These are phyloP conservation scores for Cyclargus thomasi DNA, from an alignment of 1,140 invertebrate genomes.

Conservation along the genomic window DNA sequence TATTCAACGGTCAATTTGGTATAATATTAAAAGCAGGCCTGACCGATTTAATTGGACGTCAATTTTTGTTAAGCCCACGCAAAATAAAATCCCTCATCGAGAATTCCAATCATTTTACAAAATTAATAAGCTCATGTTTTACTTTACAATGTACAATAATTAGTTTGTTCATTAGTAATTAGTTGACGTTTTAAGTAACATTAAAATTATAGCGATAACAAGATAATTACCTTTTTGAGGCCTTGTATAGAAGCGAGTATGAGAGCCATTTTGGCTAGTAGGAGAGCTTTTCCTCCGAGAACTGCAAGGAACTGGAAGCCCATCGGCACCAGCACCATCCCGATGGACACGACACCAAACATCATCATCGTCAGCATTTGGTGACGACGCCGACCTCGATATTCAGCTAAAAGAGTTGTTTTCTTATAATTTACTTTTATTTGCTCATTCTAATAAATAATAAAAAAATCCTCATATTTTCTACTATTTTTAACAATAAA, in stretches of 20 bases:
- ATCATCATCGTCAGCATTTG: conserved; percentile 83
- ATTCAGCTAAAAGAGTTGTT: conserved; percentile 57
- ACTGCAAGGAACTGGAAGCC: conserved; percentile 86
- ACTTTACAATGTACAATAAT: background rate
- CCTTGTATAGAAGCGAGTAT: conserved; percentile 86
- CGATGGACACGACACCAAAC: conserved; percentile 82
- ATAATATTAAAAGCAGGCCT: conserved; percentile 9
- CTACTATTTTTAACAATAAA: too few species aligned
- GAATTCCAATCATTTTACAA: background rate
- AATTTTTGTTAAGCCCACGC: background rate
- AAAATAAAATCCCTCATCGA: conserved; percentile 2
- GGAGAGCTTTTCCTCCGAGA: conserved; percentile 83
- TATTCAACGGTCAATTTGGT: conserved; percentile 28
- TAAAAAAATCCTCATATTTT: too few species aligned
- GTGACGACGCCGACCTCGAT: conserved; percentile 73
- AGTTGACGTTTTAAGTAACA: background rate
- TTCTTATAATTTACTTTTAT: conserved; percentile 15
- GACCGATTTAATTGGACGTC: background rate
- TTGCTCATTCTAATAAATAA: too few species aligned
- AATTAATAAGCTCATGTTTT: background rate
- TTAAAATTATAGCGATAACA: background rate
- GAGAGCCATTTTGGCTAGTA: conserved; percentile 85
- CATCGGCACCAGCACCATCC: conserved; percentile 83
- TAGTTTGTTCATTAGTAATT: background rate
- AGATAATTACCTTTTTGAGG: conserved; percentile 77